phyloP scores from a whole-genome alignment of 2,113 vertebrate species.

The Zeus faber region DNA sequence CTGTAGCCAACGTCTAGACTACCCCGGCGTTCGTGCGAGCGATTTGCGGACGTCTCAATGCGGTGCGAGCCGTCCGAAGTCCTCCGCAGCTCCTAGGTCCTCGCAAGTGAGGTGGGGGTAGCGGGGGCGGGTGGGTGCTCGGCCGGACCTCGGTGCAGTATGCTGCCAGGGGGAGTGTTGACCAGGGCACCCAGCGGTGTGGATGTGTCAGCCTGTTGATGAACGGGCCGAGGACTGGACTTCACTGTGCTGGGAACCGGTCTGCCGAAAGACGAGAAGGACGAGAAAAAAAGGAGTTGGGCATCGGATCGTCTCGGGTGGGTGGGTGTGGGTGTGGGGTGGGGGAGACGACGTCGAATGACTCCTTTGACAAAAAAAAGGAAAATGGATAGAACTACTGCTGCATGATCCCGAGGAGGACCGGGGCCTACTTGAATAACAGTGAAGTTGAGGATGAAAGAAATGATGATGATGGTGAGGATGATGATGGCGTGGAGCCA shows the following conservation, averaged over 20 bases:
- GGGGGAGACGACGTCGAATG: slow-evolving; percentile 44
- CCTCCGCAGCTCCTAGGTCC: no score
- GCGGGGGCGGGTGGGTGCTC: no score
- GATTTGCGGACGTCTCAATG: slow-evolving; percentile 66
- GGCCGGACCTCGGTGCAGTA: slow-evolving; percentile 54
- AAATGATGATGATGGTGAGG: slow-evolving; percentile 53
- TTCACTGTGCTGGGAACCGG: slow-evolving; percentile 68
- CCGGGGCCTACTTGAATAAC: slow-evolving; percentile 58
- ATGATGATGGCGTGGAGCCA: slow-evolving; percentile 73
- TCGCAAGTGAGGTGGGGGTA: no score
- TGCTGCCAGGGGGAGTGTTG: slow-evolving; percentile 54
- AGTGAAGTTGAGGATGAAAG: slow-evolving; percentile 55
- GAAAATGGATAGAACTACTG: slow-evolving; percentile 69
- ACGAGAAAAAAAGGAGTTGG: slow-evolving; percentile 42
- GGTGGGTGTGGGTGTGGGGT: slow-evolving; percentile 64
- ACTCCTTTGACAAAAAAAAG: slow-evolving; percentile 39
- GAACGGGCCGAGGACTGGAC: slow-evolving; percentile 62
- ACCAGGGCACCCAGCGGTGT: slow-evolving; percentile 57
- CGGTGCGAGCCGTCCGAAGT: slow-evolving; percentile 46
- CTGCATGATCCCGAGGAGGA: slow-evolving; percentile 57
- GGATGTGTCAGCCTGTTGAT: slow-evolving; percentile 74
- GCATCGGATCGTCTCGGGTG: neutral
- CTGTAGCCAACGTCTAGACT: slow-evolving; percentile 17
- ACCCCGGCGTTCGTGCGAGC: slow-evolving; percentile 43
- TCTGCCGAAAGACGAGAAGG: slow-evolving; percentile 53